Evolutionary conservation across 2,888 invertebrate genomes (phyloP).

Genomic region (Notodromas monacha): DNA sequence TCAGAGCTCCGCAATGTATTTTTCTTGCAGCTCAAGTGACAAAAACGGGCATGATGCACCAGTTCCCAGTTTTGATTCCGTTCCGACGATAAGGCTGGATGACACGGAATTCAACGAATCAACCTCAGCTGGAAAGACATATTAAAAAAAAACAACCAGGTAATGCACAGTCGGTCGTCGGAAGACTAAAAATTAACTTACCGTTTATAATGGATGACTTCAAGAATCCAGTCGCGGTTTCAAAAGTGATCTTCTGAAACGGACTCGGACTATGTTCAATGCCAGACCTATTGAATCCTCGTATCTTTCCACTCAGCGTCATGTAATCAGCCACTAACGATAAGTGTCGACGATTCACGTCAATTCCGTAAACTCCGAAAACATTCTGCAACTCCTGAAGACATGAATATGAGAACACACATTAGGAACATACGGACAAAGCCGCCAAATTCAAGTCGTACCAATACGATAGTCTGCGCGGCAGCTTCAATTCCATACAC

Average conservation of each 20-base stretch:
- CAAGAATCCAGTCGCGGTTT: constrained; percentile 58
- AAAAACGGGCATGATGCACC: too few relatives aligned
- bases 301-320: constrained; percentile 68
- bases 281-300: constrained; percentile 59
- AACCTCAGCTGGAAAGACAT: too few relatives aligned
- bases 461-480: constrained; percentile 47
- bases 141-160: too few relatives aligned
- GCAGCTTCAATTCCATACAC: constrained; percentile 86
- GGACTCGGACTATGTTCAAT: constrained; percentile 73
- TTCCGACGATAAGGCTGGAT: too few relatives aligned
- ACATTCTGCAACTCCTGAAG: constrained; percentile 70
- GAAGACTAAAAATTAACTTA: constrained; percentile 12
- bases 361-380: constrained; percentile 85
- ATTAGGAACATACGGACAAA: too few relatives aligned
- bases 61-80: too few relatives aligned
- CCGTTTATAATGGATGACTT: constrained; percentile 35
- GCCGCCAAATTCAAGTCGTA: constrained; percentile 13
- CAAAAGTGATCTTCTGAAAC: constrained; percentile 90
- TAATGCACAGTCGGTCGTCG: constrained; percentile 1
- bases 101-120: too few relatives aligned
- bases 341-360: constrained; percentile 72
- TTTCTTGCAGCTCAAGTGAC: too few relatives aligned
- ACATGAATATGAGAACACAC: too few relatives aligned
- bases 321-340: constrained; percentile 81
- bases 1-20: too few relatives aligned